Evolutionary conservation across 1,140 invertebrate genomes (phyloP).

Genomic region (Drosophila ogumai): DNA sequence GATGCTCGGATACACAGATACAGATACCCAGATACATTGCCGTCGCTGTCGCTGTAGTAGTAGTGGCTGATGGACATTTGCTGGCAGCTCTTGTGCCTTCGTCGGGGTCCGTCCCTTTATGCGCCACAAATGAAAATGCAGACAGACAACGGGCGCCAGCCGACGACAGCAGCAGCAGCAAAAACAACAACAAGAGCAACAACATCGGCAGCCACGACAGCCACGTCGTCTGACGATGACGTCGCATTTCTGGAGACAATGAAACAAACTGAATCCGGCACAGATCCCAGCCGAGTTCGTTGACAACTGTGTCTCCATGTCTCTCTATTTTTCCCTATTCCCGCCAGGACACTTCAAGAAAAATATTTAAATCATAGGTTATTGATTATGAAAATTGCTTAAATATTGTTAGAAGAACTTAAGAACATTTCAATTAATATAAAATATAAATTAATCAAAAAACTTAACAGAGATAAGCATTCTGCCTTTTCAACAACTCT

Average conservation of each 20-base stretch:
- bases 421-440: not conserved
- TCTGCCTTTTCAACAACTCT: too few species aligned
- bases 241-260: slow-evolving; percentile 80
- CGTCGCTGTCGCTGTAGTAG: slow-evolving; percentile 55
- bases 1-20: slow-evolving; percentile 28
- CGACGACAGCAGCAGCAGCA: slow-evolving; percentile 38
- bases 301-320: slow-evolving; percentile 56
- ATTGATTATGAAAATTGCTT: too few species aligned
- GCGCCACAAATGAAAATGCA: slow-evolving; percentile 82
- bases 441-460: not conserved
- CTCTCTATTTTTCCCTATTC: slow-evolving; percentile 4
- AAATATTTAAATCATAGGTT: not conserved
- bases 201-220: slow-evolving; percentile 28
- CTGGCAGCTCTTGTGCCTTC: slow-evolving; percentile 75
- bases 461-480: too few species aligned
- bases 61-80: slow-evolving; percentile 74
- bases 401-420: too few species aligned
- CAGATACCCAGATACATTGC: slow-evolving; percentile 32
- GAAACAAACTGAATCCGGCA: slow-evolving; percentile 68
- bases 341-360: not conserved
- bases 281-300: slow-evolving; percentile 67
- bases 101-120: slow-evolving; percentile 67
- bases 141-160: slow-evolving; percentile 80
- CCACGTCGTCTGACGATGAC: slow-evolving; percentile 72
- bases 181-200: slow-evolving; percentile 20